phyloP scores from a whole-genome alignment of 1,140 invertebrate genomes.

The Neoseiulus cucumeris region DNA sequence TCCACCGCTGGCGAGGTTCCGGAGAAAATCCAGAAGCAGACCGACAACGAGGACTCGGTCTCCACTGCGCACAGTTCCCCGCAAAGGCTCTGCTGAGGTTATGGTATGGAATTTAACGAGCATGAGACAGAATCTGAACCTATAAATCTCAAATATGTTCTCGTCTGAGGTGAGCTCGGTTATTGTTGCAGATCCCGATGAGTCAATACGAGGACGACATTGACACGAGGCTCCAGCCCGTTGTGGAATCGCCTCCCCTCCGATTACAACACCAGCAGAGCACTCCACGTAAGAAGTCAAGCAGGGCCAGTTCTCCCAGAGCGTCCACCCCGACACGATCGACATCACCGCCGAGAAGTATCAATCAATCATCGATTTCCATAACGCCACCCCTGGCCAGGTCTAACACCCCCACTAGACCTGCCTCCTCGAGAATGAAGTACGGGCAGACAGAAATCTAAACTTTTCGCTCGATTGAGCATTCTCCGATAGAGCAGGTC shows the following conservation, averaged over 20 bases:
- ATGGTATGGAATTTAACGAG: neutral
- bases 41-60: neutral
- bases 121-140: neutral
- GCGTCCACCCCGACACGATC: neutral
- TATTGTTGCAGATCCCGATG: neutral
- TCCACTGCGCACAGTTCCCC: neutral
- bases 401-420: conserved; percentile 9
- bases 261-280: conserved; percentile 10
- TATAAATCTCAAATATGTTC: neutral
- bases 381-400: conserved; percentile 4
- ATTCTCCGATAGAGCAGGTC: no score
- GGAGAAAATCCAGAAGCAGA: neutral
- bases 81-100: neutral
- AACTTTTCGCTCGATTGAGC: neutral
- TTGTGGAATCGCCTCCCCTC: neutral
- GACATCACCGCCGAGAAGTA: neutral
- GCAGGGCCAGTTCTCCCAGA: neutral
- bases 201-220: neutral
- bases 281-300: neutral
- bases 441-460: neutral
- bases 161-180: no score
- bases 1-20: neutral
- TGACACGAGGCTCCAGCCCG: neutral
- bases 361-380: neutral
- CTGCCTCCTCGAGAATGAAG: conserved; percentile 3